Evolutionary conservation across 2,888 invertebrate genomes (phyloP), one percentile per base, ranked within the genome.

Genomic region (Trissoscelio sp.): DNA sequence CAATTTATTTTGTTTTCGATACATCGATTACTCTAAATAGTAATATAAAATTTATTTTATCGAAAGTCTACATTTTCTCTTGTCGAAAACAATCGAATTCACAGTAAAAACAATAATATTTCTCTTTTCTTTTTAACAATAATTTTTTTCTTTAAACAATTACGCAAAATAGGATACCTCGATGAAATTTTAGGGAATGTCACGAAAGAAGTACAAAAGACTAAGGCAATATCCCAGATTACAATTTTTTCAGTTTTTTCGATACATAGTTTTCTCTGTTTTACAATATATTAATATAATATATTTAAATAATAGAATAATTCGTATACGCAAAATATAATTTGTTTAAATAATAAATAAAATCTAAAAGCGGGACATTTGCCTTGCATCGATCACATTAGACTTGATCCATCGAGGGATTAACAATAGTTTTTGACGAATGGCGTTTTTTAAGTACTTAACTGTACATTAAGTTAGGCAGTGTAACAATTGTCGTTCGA

Each of bases 161-260:
- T 39, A 39, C 9, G 20, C 7, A 16, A 62, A 51, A 46, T 37
- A 55, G 37, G 70, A 72, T 39, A 57, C 37, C 48, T 62, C 51
- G 24, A 51, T 72, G 51, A 31, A 66, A 72, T 66, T 79, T 57
- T 48, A 34, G 60, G 73, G 69, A 79, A 79, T 78, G 64, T 74
- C 12, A 55, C 6, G 55, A 67, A 64, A 66, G 22, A 62, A 69
- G 46, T 16, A 37, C 14, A 44, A 44, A 72, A 62, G 22, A 66
- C 57, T 51, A 75, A 66, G 58, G 58, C 74, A 64, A 37, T 55
- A 31, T 60, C 37, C 58, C 57, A 9, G 53, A 24, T 42, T 7
- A 9, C 28, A 55, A 18, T 51, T 55, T 2, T 34, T 5, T 11
- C 34, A 64, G 18, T 34, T 53, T 51, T 37, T n/a, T n/a, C 51